phyloP scores from a whole-genome alignment of 1,140 invertebrate genomes.

The Brachionus plicatilis region DNA sequence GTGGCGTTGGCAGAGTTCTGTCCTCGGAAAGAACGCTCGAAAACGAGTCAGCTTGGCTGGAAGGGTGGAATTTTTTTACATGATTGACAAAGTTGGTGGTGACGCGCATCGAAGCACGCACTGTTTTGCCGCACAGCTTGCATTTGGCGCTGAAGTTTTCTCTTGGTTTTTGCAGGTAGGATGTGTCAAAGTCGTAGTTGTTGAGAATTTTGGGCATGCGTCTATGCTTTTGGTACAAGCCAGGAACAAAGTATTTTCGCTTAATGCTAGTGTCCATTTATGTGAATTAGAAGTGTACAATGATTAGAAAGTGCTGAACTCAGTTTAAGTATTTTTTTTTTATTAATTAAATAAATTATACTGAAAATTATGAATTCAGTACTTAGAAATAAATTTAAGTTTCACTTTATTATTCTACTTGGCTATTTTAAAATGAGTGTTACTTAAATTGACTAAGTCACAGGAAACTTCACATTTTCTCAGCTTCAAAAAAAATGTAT shows the following conservation, averaged over 20 bases:
- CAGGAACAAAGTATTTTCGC: neutral
- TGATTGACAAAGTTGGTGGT: neutral
- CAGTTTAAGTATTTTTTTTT: neutral
- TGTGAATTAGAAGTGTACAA: neutral
- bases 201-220: neutral
- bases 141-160: neutral
- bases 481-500: neutral
- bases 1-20: neutral
- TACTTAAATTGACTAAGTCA: neutral
- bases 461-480: neutral
- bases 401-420: neutral
- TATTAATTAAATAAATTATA: neutral
- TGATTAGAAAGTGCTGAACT: neutral
- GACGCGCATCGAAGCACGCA: neutral
- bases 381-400: slow-evolving; percentile 3
- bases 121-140: neutral
- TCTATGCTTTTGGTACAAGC: neutral
- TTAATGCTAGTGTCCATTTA: neutral
- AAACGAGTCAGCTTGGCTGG: neutral
- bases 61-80: neutral
- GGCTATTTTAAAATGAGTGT: neutral
- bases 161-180: neutral
- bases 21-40: neutral
- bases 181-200: neutral
- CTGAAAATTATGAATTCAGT: neutral